Conservation (phyloP, 1,140 invertebrate species). For the Bombus balteatus region DNA sequence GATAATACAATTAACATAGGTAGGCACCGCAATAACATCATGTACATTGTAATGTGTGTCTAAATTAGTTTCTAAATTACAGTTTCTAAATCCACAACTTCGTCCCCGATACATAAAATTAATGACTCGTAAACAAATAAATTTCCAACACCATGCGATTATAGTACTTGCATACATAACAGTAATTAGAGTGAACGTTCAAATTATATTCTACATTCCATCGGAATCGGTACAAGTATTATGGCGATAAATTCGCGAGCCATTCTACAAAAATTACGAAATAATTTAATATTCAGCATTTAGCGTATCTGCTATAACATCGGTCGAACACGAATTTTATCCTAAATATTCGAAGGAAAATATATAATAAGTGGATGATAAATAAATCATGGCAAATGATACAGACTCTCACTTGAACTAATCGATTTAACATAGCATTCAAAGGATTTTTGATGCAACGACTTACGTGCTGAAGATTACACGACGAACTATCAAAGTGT, state of each 20-base stretch:
- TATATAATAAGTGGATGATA: neutral
- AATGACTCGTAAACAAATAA: neutral
- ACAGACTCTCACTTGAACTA: neutral
- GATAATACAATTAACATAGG: too few relatives aligned
- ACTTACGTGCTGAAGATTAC: conserved; percentile 27
- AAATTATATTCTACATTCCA: neutral
- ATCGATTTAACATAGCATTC: conserved; percentile 18
- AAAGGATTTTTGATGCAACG: conserved; percentile 11
- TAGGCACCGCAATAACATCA: neutral
- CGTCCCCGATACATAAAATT: neutral
- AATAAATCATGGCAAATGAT: neutral
- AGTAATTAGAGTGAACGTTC: neutral
- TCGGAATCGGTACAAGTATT: neutral
- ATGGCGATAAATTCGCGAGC: too few relatives aligned
- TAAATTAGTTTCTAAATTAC: neutral
- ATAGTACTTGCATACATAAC: too few relatives aligned
- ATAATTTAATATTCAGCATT: neutral
- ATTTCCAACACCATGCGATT: neutral
- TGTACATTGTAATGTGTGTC: neutral
- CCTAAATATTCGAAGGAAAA: neutral
- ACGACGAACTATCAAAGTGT: conserved; percentile 32
- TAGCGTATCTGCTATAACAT: neutral
- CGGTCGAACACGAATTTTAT: too few relatives aligned
- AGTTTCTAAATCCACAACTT: neutral
- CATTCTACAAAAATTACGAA: neutral